Evolutionary conservation across 2,797 vertebrate species (phyloP).

Genomic region (Dicrostonyx torquatus): DNA sequence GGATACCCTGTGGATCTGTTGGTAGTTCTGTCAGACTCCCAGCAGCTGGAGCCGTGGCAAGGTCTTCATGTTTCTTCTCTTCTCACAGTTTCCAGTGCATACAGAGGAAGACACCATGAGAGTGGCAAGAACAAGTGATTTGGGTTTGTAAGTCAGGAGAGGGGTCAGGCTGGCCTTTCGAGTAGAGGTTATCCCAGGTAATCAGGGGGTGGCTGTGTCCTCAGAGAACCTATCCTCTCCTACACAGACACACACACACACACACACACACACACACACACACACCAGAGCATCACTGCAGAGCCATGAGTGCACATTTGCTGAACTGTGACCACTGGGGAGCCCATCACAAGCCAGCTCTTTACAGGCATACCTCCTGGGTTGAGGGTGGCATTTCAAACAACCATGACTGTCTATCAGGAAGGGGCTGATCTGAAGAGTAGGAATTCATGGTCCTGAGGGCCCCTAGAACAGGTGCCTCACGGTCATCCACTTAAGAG

Average conservation of each 20-base stretch:
- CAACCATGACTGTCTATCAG: not conserved
- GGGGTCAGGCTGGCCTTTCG: not conserved
- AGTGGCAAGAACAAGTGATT: not conserved
- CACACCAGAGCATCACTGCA: not conserved
- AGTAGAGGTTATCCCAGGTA: not conserved
- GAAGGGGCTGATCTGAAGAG: not conserved
- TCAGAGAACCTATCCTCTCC: not conserved
- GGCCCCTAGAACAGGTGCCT: not conserved
- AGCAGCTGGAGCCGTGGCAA: not conserved
- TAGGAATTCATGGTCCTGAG: not conserved
- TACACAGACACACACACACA: not conserved
- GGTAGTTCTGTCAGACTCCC: not conserved
- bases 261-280: not conserved
- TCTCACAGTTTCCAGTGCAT: not conserved
- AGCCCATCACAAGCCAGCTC: not conserved
- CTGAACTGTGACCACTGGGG: not conserved
- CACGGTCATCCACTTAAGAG: not conserved
- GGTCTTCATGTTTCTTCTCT: not conserved
- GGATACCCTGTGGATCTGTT: no score
- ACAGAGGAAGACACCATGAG: not conserved
- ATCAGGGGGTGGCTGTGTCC: not conserved
- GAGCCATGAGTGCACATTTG: not conserved
- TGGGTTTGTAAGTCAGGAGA: constrained; percentile 14
- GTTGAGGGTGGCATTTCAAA: not conserved
- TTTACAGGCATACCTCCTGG: not conserved